Evolutionary conservation across 2,113 vertebrate genomes (phyloP).

Genomic region (Alaudala cheleensis): DNA sequence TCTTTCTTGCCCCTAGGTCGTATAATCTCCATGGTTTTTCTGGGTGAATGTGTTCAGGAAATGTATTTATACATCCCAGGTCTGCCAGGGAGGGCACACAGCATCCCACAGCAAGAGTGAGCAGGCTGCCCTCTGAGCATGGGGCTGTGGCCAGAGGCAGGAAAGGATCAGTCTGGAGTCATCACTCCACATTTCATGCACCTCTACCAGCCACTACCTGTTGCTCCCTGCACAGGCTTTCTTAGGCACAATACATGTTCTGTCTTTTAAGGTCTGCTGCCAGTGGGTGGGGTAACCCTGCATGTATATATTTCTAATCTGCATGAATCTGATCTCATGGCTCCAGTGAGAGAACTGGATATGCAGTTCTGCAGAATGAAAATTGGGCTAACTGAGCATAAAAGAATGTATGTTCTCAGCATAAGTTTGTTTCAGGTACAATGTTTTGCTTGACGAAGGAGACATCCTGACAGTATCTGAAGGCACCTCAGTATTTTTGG

Average conservation of each 20-base stretch:
- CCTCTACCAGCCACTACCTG: neutral
- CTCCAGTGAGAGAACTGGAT: neutral
- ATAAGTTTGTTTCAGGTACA: neutral
- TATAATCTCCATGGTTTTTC: neutral
- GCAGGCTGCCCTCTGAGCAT: fast-evolving
- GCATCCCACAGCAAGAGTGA: neutral
- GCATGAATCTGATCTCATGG: neutral
- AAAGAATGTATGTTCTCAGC: neutral
- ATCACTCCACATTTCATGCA: neutral
- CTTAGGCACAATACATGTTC: neutral
- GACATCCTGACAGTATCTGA: neutral
- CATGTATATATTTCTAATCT: neutral
- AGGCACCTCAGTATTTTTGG: neutral
- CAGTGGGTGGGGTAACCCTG: neutral
- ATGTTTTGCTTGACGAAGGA: neutral
- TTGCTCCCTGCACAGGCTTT: neutral
- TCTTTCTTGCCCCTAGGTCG: neutral
- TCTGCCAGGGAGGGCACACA: neutral
- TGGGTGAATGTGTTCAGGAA: neutral
- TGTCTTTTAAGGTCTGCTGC: neutral
- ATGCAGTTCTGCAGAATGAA: neutral
- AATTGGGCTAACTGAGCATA: neutral
- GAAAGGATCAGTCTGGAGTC: neutral
- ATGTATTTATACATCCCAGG: neutral
- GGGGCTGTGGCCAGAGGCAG: neutral